These are phyloP conservation scores for Drosophila antonietae DNA, from an alignment of 2,888 invertebrate genomes.

Conservation along the genomic window DNA sequence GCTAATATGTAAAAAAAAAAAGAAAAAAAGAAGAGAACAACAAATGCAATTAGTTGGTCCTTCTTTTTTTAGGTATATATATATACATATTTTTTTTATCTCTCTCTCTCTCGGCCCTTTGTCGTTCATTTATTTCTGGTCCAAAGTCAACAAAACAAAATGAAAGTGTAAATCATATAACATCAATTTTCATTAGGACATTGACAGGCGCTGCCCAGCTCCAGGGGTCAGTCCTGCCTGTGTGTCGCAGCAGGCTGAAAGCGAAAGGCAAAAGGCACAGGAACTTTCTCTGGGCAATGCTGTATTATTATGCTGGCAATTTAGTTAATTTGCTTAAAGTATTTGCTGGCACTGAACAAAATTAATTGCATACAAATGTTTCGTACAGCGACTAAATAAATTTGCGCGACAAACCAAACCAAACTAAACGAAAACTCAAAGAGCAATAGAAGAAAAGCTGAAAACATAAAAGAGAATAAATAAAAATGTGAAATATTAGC, in stretches of 20 bases:
- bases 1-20: constrained; percentile 28
- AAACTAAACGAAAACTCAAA: too few species aligned
- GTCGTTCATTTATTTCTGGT: constrained; percentile 50
- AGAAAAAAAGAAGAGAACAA: neutral
- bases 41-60: constrained; percentile 8
- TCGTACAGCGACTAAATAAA: constrained; percentile 44
- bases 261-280: neutral
- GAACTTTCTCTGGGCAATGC: neutral
- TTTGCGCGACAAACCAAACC: constrained; percentile 18
- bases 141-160: constrained; percentile 51
- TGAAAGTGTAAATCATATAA: constrained; percentile 74
- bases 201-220: constrained; percentile 60
- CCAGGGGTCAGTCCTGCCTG: constrained; percentile 24
- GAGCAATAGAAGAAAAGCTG: neutral
- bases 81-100: neutral
- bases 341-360: constrained; percentile 44
- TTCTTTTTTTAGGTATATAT: neutral
- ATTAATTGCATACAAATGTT: constrained; percentile 77
- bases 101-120: constrained; percentile 3
- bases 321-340: constrained; percentile 62
- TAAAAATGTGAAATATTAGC: neutral
- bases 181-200: constrained; percentile 74
- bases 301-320: constrained; percentile 51
- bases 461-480: neutral
- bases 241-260: neutral